A percentile compares a stretch with the other conserved stretches of the same genome.
Conservation (phyloP, 2,888 invertebrate genomes). For the Netelia melanura region DNA sequence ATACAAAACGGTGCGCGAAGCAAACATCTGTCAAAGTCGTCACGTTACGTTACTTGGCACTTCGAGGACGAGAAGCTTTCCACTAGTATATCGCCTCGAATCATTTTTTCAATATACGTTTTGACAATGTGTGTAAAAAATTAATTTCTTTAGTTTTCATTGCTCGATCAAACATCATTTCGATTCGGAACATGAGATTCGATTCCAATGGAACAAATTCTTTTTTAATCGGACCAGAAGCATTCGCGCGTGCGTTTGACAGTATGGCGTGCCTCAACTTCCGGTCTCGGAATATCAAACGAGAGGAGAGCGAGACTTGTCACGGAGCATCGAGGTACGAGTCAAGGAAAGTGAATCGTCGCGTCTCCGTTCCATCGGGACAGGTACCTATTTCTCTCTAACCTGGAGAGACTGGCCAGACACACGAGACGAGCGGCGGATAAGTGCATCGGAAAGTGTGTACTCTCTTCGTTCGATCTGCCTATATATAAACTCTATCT, state of each 20-base stretch:
- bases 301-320: constrained; percentile 50
- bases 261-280: constrained; percentile 62
- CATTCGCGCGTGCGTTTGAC: constrained; percentile 48
- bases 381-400: constrained; percentile 71
- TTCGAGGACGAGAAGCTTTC: not conserved
- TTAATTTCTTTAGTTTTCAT: too few species aligned
- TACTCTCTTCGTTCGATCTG: constrained; percentile 2
- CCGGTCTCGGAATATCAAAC: constrained; percentile 51
- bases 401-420: constrained; percentile 46
- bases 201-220: not conserved
- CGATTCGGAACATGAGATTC: not conserved
- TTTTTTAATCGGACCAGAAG: constrained; percentile 33
- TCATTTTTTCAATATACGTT: too few species aligned
- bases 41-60: not conserved
- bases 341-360: constrained; percentile 79
- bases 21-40: constrained; percentile 22
- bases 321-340: constrained; percentile 39
- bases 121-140: too few species aligned
- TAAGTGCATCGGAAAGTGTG: constrained; percentile 60
- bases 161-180: not conserved
- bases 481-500: constrained; percentile 38
- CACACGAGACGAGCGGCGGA: constrained; percentile 3
- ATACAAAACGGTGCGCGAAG: constrained; percentile 3
- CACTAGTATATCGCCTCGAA: too few species aligned
- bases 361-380: constrained; percentile 60